Evolutionary conservation across 2,797 vertebrate species (phyloP).

Genomic region (Salarias fasciatus): DNA sequence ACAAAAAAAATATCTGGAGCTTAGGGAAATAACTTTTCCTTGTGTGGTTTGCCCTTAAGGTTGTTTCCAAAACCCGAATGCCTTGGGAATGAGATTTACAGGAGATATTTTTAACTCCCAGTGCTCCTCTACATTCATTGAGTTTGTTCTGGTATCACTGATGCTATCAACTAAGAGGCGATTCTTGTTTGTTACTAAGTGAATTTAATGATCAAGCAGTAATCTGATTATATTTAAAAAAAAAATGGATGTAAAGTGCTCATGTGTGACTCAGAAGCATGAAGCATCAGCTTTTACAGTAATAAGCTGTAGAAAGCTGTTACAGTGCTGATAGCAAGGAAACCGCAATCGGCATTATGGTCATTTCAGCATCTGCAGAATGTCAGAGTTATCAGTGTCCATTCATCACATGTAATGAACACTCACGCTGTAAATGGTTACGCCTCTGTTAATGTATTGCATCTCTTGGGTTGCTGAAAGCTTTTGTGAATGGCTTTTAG

Average conservation of each 20-base stretch:
- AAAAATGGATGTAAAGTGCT: conserved; percentile 46
- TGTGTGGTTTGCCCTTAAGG: too few relatives aligned
- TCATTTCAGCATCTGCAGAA: conserved; percentile 55
- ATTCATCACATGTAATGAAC: conserved; percentile 67
- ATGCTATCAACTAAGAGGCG: neutral
- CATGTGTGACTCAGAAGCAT: conserved; percentile 55
- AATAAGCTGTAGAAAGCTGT: conserved; percentile 43
- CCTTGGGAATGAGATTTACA: too few relatives aligned
- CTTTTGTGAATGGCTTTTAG: conserved; percentile 34
- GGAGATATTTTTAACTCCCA: too few relatives aligned
- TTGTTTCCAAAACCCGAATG: too few relatives aligned
- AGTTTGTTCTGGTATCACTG: too few relatives aligned
- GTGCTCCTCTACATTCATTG: too few relatives aligned
- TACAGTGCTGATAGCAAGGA: conserved; percentile 40
- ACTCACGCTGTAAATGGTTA: conserved; percentile 62
- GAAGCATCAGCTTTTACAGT: conserved; percentile 55
- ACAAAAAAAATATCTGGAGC: too few relatives aligned
- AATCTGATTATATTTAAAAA: neutral
- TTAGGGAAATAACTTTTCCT: too few relatives aligned
- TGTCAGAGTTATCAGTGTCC: conserved; percentile 48
- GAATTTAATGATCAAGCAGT: conserved; percentile 21
- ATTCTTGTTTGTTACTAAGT: neutral
- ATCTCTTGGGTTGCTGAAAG: conserved; percentile 18
- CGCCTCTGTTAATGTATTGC: conserved; percentile 25
- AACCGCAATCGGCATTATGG: conserved; percentile 61